These are phyloP conservation scores for Siniperca obscura DNA, from an alignment of 2,797 vertebrate species.

Conservation along the genomic window DNA sequence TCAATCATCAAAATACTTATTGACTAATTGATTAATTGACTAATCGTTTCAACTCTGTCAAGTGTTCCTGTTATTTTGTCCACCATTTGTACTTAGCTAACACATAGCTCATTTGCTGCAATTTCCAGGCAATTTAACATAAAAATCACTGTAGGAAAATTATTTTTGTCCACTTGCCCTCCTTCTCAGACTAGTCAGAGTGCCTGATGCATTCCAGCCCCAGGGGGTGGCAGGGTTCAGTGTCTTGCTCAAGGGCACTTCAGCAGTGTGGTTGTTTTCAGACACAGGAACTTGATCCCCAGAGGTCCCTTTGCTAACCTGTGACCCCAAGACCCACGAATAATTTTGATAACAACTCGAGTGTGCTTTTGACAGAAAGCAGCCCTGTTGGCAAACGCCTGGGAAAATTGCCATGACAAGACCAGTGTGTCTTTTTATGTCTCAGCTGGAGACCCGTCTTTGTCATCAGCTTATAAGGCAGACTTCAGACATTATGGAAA, in stretches of 20 bases:
- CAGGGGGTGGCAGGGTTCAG: conserved; percentile 5
- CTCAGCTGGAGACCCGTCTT: conserved; percentile 56
- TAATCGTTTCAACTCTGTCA: background rate
- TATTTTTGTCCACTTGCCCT: conserved; percentile 19
- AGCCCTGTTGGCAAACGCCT: conserved; percentile 57
- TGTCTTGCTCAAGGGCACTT: conserved; percentile 32
- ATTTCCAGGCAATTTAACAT: conserved; percentile 47
- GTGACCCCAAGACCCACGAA: conserved; percentile 36
- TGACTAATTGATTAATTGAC: background rate
- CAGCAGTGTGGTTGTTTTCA: conserved; percentile 21
- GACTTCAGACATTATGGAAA: conserved; percentile 81
- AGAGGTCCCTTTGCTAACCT: conserved; percentile 30
- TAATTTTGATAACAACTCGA: conserved; percentile 50
- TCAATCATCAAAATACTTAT: background rate
- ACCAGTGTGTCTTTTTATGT: conserved; percentile 67
- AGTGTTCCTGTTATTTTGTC: background rate
- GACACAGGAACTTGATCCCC: conserved; percentile 18
- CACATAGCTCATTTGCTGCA: conserved; percentile 36
- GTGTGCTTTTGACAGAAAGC: conserved; percentile 52
- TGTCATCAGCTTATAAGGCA: conserved; percentile 84
- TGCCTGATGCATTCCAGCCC: conserved; percentile 40
- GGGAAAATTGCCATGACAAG: conserved; percentile 58
- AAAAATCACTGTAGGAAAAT: conserved; percentile 38
- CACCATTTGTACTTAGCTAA: conserved; percentile 1
- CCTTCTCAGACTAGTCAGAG: conserved; percentile 30